Evolutionary conservation across 1,140 invertebrate species (phyloP), one percentile per base, ranked within the genome.

Genomic region (Drosophila nigrodunni): DNA sequence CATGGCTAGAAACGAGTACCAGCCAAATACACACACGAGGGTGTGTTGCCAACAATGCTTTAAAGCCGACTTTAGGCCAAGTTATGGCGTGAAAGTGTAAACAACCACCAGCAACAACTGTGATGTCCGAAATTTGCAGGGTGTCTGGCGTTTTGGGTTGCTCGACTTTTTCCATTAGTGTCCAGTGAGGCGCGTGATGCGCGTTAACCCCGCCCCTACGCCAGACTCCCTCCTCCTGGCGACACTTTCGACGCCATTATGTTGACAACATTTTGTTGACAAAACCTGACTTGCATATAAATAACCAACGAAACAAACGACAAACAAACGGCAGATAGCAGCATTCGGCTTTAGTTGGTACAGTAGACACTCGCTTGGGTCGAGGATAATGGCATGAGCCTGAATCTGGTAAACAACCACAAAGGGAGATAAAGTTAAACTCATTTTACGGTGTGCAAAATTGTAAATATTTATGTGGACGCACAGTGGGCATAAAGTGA

Each of bases 251-350:
- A 79, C 85, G 85, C 85, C 85, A 89, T 89, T 89, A 78, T 62
- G 59, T 50, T 39, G 25, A 30, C 54, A 76, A 59, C 72, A 75
- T 67, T 78, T 68, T 78, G 78, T 78, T 78, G 54, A 70, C 80
- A 75, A 75, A 74, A 81, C 85, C 85, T 89, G 85, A 89, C 85
- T 89, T 81, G 85, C 85, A 89, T 85, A 89, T 89, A 89, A 89
- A 89, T 89, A 89, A 80, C 70, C 77, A 67, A 77, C 67, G 85
- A 85, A 83, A 73, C 74, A 78, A 82, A 87, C 80, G 70, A 69
- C 25, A 30, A 30, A 30, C 25, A 30, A 30, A 30, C 25, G 25
- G 6, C 25, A 88, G 80, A 88, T 73, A 78, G 55, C 69, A 57
- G 68, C 21, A 41, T 13, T 50, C 44, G 61, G 52, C 58, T 68